Evolutionary conservation across 2,113 vertebrate genomes (phyloP), one percentile per base, ranked within the genome.

Genomic region (Gadus macrocephalus): DNA sequence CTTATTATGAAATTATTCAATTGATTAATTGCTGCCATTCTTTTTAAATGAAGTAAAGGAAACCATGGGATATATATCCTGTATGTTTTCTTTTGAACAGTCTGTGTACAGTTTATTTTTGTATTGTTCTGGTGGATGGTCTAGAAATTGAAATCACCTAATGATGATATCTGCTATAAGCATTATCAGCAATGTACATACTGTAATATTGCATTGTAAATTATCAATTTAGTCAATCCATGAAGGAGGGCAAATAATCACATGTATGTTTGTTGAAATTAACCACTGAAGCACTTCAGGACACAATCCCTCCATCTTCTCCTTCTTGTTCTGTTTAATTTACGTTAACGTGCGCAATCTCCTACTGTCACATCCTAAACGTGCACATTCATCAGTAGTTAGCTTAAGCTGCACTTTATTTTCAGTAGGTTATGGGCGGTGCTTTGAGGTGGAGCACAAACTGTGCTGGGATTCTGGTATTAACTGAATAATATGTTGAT

Each of bases 41-140:
- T 91, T 93, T 91, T 92, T 91, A 88, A 88, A 90, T 78, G 75
- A 90, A 81, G 71, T 90, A 84, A 89, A 88, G 87, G 90, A 89
- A 90, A 91, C 78, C 82, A 83, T 67, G 75, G 80, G 70, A 78
- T 64, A 83, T 83, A 78, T 83, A 78, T 74, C 83, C 76, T 79
- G 90, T 85, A 86, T 81, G 89, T 91, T 91, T 90, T 89, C 85
- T 91, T 14, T 90, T 89, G 76, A 89, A 91, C 85, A 82, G 84
- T 93, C 90, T 92, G 90, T 94, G 91, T 93, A 95, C 93, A 95
- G 93, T 93, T 94, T 94, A 93, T 92, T 93, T 95, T 95, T 93
- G 91, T 93, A 95, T 89, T 85, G 89, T 93, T 92, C 82, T 85
- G 87, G 89, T 93, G 89, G 87, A 86, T 80, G 86, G 90, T 89